Conservation (phyloP, 2,888 invertebrate species). For the Drosophila buzzatii region DNA sequence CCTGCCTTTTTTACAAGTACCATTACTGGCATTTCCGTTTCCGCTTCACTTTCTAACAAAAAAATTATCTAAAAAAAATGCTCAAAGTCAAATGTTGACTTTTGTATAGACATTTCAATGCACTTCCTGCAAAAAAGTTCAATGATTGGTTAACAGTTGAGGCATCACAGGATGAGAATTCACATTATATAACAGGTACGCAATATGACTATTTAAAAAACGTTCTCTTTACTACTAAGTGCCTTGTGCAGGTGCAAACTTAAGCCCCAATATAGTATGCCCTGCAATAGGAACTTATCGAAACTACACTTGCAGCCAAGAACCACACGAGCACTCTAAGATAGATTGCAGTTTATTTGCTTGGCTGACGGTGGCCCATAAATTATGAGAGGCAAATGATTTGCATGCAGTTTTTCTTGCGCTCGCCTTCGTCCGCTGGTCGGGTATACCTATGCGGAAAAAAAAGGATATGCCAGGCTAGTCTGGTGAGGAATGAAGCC, state of each 20-base stretch:
- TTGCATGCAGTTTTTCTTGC: constrained; percentile 72
- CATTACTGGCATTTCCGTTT: constrained; percentile 68
- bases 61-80: not conserved
- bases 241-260: not conserved
- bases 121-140: constrained; percentile 23
- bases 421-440: constrained; percentile 31
- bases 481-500: constrained; percentile 20
- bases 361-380: constrained; percentile 53
- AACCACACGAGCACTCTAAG: constrained; percentile 25
- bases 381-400: constrained; percentile 76
- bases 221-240: not conserved
- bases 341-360: constrained; percentile 76
- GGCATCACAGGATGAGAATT: not conserved
- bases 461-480: constrained; percentile 7
- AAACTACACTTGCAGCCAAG: constrained; percentile 7
- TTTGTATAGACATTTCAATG: constrained; percentile 25
- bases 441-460: constrained; percentile 14
- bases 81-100: constrained; percentile 36
- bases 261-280: constrained; percentile 1
- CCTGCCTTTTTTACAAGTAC: constrained; percentile 23
- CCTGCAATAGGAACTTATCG: constrained; percentile 5
- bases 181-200: not conserved
- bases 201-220: not conserved
- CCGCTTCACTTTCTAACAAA: constrained; percentile 45
- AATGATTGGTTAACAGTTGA: constrained; percentile 2